phyloP scores from a whole-genome alignment of 2,888 invertebrate species.

The Oxytorus armatus region DNA sequence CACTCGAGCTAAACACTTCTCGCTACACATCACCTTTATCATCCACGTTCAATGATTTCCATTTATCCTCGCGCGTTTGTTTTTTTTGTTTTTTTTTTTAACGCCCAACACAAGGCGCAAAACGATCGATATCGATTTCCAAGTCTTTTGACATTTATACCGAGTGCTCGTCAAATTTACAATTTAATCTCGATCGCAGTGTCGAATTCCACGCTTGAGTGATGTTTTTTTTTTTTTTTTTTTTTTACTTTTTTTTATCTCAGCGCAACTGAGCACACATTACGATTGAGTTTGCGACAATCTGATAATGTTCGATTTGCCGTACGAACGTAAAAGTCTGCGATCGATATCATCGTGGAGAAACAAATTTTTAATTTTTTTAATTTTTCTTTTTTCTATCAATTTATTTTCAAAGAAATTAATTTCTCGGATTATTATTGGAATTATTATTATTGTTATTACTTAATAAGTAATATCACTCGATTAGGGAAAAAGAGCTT shows the following conservation, averaged over 20 bases:
- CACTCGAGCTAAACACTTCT: constrained; percentile 15
- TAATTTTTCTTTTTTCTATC: too few species aligned
- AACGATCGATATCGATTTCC: too few species aligned
- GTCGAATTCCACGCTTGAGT: not conserved
- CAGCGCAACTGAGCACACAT: not conserved
- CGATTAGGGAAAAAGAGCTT: too few species aligned
- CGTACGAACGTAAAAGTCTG: constrained; percentile 9
- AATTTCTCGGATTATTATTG: too few species aligned
- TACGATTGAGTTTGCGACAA: constrained; percentile 19
- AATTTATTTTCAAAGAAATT: too few species aligned
- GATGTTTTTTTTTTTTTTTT: too few species aligned
- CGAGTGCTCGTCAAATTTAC: too few species aligned
- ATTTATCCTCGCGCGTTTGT: not conserved
- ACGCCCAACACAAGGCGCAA: too few species aligned
- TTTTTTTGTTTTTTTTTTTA: not conserved
- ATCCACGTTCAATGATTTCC: not conserved
- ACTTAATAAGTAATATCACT: too few species aligned
- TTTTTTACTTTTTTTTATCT: constrained; percentile 27
- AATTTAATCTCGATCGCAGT: too few species aligned
- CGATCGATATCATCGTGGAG: constrained; percentile 47
- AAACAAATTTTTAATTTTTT: not conserved
- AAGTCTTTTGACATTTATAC: not conserved
- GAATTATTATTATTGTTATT: too few species aligned
- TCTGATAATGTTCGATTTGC: constrained; percentile 43
- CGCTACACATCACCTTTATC: not conserved